Conservation (phyloP, 2,113 vertebrate genomes). For the Indicator maculatus region DNA sequence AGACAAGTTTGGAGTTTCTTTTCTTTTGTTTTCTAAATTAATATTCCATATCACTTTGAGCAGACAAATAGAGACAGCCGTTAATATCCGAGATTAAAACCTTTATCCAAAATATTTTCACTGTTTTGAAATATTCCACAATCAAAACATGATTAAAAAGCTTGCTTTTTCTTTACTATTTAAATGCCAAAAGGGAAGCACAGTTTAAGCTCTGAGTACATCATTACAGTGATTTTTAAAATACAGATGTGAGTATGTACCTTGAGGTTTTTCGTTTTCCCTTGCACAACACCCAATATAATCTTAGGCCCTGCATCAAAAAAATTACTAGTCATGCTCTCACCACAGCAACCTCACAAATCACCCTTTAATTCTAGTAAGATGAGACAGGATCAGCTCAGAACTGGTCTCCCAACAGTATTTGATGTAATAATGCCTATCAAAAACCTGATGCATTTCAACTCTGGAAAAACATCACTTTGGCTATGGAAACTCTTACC, state of each 20-base stretch:
- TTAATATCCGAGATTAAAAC: background rate
- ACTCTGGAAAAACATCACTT: conserved; percentile 43
- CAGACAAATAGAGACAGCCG: background rate
- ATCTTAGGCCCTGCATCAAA: conserved; percentile 35
- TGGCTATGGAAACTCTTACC: conserved; percentile 20
- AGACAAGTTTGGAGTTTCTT: background rate
- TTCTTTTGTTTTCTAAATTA: background rate
- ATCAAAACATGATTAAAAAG: background rate
- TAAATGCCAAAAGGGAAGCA: background rate
- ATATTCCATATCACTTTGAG: background rate
- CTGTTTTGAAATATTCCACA: background rate
- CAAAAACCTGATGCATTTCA: conserved; percentile 43
- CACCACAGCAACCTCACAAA: conserved; percentile 46
- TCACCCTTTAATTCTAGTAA: conserved; percentile 60
- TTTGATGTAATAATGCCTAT: conserved; percentile 63
- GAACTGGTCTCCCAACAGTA: conserved; percentile 24
- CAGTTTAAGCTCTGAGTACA: background rate
- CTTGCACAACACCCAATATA: conserved; percentile 35
- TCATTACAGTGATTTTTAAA: background rate
- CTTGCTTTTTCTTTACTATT: background rate
- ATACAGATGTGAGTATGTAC: background rate
- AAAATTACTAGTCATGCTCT: conserved; percentile 26
- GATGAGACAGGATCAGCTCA: conserved; percentile 60
- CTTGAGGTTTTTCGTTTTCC: conserved; percentile 35
- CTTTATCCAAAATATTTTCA: background rate